Percentiles rank a stretch among this genome's conserved stretches.
Conservation (phyloP, 2,113 vertebrate genomes). For the Oreochromis niloticus region DNA sequence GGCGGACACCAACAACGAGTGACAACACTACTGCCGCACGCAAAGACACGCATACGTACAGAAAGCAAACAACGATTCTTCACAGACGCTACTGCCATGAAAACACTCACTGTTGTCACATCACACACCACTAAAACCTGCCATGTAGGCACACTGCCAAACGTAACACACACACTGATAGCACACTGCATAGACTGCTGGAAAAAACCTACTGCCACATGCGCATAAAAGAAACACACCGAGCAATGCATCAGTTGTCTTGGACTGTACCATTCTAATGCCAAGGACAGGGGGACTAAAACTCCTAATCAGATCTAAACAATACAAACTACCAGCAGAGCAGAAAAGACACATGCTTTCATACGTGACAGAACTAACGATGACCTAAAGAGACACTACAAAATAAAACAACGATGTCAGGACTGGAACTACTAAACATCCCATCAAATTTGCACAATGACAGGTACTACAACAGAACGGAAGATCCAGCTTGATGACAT, state of each 20-base stretch:
- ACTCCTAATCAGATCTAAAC: neutral
- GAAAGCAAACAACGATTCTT: neutral
- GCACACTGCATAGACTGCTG: constrained; percentile 26
- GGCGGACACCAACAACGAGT: constrained; percentile 65
- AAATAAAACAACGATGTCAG: constrained; percentile 24
- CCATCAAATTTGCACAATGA: neutral
- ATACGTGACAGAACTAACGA: neutral
- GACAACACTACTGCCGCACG: constrained; percentile 47
- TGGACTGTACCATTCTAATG: constrained; percentile 40
- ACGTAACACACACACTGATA: constrained; percentile 14
- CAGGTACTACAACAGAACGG: neutral
- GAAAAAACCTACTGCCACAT: constrained; percentile 41
- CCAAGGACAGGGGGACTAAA: constrained; percentile 38
- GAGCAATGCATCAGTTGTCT: neutral
- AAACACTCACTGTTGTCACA: neutral
- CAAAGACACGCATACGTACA: neutral
- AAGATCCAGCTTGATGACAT: neutral
- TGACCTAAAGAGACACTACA: neutral
- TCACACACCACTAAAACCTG: constrained; percentile 1
- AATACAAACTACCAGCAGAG: constrained; percentile 41
- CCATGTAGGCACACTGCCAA: constrained; percentile 53
- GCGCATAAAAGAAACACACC: neutral
- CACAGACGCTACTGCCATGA: constrained; percentile 29
- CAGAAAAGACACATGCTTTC: neutral
- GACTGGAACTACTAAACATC: neutral